Evolutionary conservation across 2,797 vertebrate species (phyloP).

Genomic region (Loris lydekkerianus): DNA sequence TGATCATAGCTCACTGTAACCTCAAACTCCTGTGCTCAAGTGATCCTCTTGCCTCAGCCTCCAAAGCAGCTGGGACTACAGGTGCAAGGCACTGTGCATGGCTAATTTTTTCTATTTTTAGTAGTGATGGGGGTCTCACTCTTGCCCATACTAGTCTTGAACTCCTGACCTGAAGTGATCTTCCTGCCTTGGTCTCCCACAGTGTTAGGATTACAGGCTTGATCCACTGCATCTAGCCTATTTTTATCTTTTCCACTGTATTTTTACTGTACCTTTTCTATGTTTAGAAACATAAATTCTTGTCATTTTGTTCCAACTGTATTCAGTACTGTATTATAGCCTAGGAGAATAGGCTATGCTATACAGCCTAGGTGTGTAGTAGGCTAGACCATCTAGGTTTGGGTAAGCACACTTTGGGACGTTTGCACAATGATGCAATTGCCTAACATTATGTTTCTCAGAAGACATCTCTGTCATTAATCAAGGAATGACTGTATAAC

Average conservation of each 20-base stretch:
- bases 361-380: not conserved
- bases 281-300: not conserved
- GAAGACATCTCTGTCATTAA: not conserved
- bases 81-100: not conserved
- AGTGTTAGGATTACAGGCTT: not conserved
- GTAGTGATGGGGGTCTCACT: not conserved
- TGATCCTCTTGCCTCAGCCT: not conserved
- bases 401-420: not conserved
- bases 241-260: not conserved
- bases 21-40: not conserved
- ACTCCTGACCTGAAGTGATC: not conserved
- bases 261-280: not conserved
- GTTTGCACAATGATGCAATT: not conserved
- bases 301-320: not conserved
- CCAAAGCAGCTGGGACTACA: not conserved
- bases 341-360: not conserved
- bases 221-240: not conserved
- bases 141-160: not conserved
- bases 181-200: not conserved
- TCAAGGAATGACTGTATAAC: not conserved
- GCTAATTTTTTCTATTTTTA: not conserved
- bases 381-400: not conserved
- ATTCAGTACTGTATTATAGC: not conserved
- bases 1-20: not conserved
- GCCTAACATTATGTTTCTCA: not conserved